These are phyloP conservation scores for Poeciliopsis turneri DNA, from an alignment of 2,797 vertebrate species.

Conservation along the genomic window DNA sequence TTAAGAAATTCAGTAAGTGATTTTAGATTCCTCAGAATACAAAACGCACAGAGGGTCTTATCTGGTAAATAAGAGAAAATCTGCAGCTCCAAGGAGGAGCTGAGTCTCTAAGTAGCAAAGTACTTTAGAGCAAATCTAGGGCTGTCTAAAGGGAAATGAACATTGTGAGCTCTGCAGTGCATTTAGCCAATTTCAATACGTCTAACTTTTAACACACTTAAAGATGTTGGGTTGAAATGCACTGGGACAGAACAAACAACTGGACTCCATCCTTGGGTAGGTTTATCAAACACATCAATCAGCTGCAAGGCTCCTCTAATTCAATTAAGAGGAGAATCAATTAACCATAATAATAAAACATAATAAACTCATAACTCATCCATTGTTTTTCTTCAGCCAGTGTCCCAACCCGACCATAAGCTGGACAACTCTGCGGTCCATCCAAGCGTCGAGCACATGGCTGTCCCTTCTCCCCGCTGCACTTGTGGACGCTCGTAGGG, in stretches of 20 bases:
- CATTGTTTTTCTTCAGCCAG: conserved; percentile 7
- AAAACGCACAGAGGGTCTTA: not conserved
- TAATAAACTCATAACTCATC: conserved; percentile 16
- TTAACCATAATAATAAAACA: conserved; percentile 1
- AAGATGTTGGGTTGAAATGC: not conserved
- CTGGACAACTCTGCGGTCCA: conserved; percentile 18
- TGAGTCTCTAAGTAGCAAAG: not conserved
- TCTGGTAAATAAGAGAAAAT: not conserved
- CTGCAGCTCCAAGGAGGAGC: not conserved
- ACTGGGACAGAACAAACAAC: not conserved
- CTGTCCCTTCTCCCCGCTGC: conserved; percentile 33
- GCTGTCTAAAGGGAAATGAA: not conserved
- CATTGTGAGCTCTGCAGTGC: not conserved
- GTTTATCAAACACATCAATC: not conserved
- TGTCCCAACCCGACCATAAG: not conserved
- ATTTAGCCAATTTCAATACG: not conserved
- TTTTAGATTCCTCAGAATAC: not conserved
- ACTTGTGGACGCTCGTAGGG: conserved; percentile 55
- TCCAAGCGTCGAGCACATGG: conserved; percentile 16
- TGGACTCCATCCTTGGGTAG: not conserved
- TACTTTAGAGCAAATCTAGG: not conserved
- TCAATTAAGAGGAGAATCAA: not conserved
- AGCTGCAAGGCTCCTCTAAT: not conserved
- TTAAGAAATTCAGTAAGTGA: not conserved
- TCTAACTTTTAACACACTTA: not conserved